Evolutionary conservation across 2,113 vertebrate species (phyloP), one percentile per base, ranked within the genome.

Genomic region (Taurulus bubalis): DNA sequence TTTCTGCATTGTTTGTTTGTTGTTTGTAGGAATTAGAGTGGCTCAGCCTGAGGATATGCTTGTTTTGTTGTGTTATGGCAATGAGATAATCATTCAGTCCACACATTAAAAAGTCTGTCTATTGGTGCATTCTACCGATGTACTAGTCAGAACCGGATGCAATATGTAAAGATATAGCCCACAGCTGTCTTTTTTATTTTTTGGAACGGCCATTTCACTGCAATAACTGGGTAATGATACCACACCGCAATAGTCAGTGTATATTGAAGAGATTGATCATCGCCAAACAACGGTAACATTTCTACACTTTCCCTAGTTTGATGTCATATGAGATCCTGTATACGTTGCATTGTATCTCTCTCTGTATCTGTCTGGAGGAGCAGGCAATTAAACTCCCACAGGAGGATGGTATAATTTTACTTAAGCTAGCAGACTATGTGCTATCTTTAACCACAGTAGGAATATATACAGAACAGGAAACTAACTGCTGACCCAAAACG

Each of bases 91-190:
- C 53, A 55, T 70, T 75, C 38, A 79, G 60, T 71, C 42, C 28
- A 24, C 24, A 80, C 55, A 34, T 70, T 47, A 74, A 56, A 75
- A 32, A 28, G 12, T 74, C 51, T 5, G 36, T 79, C 28, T 82
- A 3, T 76, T 63, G 2, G 18, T 78, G 65, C 51, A 53, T 84
- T 80, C n/a, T 36, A 70, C 47, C 79, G 58, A 72, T 68, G 64
- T 76, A 70, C 32, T 24, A 80, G 71, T 74, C 47, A 81, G 53
- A 86, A 71, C 90, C 91, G 93, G 92, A 93, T 89, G 71, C 67
- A 75, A 40, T 1, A 47, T 77, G 45, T 53, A 47, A 70, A 71
- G 64, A 70, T 55, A 30, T 0, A 4, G 73, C 28, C 55, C 34
- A 58, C 80, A 76, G 71, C 69, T 90, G 76, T 84, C 49, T 64